A percentile compares a stretch with the other conserved stretches of the same genome.
These are phyloP conservation scores for Porphyrio hochstetteri DNA, from an alignment of 2,113 vertebrate species.

Conservation along the genomic window DNA sequence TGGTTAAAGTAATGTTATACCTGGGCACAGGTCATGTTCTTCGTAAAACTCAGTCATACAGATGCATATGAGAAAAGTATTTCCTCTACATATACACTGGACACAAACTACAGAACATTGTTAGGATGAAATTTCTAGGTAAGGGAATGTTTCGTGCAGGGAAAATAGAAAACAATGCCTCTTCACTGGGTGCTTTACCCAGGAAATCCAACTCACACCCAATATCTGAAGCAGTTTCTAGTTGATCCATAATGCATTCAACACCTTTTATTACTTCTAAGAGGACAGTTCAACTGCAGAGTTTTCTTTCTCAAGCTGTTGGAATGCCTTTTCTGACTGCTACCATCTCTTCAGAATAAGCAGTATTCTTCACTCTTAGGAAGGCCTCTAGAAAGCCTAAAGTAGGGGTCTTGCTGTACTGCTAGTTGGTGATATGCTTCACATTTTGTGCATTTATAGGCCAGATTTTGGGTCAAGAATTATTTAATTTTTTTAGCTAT, in stretches of 20 bases:
- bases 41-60: background rate
- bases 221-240: background rate
- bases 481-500: background rate
- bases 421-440: background rate
- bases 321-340: background rate
- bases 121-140: background rate
- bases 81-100: background rate
- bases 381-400: background rate
- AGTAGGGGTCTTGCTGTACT: background rate
- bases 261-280: background rate
- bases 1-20: background rate
- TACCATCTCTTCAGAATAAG: background rate
- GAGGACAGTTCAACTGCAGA: background rate
- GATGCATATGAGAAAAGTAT: background rate
- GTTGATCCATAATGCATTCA: background rate
- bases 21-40: background rate
- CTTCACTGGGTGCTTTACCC: background rate
- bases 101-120: background rate
- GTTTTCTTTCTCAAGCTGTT: background rate
- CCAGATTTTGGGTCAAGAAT: background rate
- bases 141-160: background rate
- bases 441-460: background rate
- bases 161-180: background rate
- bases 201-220: background rate
- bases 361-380: background rate